A percentile compares a stretch with the other conserved stretches of the same genome.
These are phyloP conservation scores for Polymixis lichenea DNA, from an alignment of 2,888 invertebrate species.

Conservation along the genomic window DNA sequence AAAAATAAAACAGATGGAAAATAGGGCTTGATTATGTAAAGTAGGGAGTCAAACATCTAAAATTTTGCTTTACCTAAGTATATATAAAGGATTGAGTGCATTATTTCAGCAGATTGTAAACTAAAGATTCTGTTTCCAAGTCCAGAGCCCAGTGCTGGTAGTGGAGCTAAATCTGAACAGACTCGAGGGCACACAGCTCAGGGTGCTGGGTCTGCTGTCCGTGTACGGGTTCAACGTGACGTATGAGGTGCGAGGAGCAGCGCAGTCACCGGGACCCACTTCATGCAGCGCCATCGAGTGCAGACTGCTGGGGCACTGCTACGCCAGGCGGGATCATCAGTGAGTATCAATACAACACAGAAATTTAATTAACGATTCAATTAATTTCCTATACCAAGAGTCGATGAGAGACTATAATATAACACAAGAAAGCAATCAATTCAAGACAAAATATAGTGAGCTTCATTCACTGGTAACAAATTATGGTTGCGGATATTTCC, in stretches of 20 bases:
- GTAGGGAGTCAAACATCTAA: too few relatives aligned
- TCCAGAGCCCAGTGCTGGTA: constrained; percentile 93
- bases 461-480: constrained; percentile 70
- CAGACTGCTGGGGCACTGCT: constrained; percentile 96
- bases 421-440: background rate
- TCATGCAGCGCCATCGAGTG: constrained; percentile 95
- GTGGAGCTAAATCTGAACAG: constrained; percentile 94
- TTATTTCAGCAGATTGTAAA: background rate
- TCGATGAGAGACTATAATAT: background rate
- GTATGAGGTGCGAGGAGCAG: constrained; percentile 92
- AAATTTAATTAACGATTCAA: background rate
- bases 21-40: background rate
- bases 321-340: constrained; percentile 93
- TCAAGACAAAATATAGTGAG: background rate
- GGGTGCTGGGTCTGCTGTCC: constrained; percentile 95
- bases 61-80: background rate
- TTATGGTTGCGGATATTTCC: constrained; percentile 42
- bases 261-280: constrained; percentile 86
- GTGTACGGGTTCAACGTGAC: constrained; percentile 98
- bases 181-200: constrained; percentile 95
- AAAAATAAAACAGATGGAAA: too few relatives aligned
- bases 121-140: constrained; percentile 75
- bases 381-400: too few relatives aligned
- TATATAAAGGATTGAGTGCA: background rate
- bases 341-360: constrained; percentile 84